These are phyloP conservation scores for Pluvialis apricaria DNA, from an alignment of 2,113 vertebrate species.

Conservation along the genomic window DNA sequence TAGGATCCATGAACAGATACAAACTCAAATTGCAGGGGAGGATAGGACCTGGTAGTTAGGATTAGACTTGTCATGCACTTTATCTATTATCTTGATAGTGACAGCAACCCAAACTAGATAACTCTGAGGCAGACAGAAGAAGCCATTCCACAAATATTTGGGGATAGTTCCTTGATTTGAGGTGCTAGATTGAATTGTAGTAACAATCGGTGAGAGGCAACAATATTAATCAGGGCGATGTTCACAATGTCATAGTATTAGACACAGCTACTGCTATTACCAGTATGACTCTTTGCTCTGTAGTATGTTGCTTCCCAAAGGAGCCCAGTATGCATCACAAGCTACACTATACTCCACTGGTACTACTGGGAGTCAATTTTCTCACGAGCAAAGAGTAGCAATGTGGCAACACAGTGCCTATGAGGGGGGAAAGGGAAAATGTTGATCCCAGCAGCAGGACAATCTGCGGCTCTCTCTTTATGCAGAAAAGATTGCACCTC, in stretches of 20 bases:
- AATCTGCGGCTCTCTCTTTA: background rate
- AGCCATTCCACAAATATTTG: background rate
- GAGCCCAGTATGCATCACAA: background rate
- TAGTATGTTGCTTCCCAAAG: background rate
- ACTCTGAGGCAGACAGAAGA: background rate
- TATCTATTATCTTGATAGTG: background rate
- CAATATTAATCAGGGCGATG: background rate
- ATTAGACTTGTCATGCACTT: background rate
- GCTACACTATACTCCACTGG: background rate
- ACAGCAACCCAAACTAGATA: background rate
- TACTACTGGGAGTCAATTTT: background rate
- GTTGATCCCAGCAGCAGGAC: rapidly evolving
- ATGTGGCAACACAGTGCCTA: background rate
- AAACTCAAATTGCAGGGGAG: background rate
- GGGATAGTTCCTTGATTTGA: background rate
- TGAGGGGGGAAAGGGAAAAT: background rate
- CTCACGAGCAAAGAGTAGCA: background rate
- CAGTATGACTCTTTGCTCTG: background rate
- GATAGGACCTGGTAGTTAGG: background rate
- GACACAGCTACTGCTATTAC: background rate
- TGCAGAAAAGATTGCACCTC: background rate
- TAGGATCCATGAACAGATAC: background rate
- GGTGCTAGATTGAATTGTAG: background rate
- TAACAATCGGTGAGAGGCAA: background rate
- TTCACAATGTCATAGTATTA: background rate